phyloP scores from a whole-genome alignment of 2,888 invertebrate species.

The Falcaria lacertinaria region DNA sequence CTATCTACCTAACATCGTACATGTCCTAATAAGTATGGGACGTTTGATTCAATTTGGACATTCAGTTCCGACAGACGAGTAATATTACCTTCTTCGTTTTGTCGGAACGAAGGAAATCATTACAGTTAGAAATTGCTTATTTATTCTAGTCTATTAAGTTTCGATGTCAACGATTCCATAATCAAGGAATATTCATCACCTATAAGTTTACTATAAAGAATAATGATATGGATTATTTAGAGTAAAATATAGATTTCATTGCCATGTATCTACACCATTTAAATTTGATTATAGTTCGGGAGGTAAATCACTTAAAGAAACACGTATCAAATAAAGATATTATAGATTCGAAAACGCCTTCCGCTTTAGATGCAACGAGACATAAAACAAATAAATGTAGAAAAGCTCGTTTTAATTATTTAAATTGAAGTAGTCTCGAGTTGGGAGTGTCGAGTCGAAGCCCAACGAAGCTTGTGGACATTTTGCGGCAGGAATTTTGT shows the following conservation, averaged over 20 bases:
- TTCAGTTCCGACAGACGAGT: conserved; percentile 25
- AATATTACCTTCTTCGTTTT: conserved; percentile 19
- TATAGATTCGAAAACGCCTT: neutral
- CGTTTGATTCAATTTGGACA: conserved; percentile 60
- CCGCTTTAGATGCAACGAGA: neutral
- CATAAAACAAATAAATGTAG: neutral
- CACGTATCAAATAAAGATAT: neutral
- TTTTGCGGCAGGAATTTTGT: conserved; percentile 73
- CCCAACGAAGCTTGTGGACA: conserved; percentile 57
- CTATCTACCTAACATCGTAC: conserved; percentile 40
- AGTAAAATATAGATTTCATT: neutral
- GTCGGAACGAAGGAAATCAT: neutral
- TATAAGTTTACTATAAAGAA: no score
- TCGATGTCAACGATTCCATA: no score
- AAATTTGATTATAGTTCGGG: neutral
- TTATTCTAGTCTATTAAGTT: neutral
- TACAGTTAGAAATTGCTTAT: neutral
- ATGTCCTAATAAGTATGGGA: conserved; percentile 49
- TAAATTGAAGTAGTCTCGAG: conserved; percentile 1
- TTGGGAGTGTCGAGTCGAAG: conserved; percentile 28
- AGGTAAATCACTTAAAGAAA: neutral
- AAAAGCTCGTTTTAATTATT: conserved; percentile 2
- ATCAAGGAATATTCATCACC: no score
- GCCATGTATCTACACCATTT: neutral
- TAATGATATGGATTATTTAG: neutral